These are phyloP conservation scores for Conger conger DNA, from an alignment of 2,113 vertebrate genomes.

Conservation along the genomic window DNA sequence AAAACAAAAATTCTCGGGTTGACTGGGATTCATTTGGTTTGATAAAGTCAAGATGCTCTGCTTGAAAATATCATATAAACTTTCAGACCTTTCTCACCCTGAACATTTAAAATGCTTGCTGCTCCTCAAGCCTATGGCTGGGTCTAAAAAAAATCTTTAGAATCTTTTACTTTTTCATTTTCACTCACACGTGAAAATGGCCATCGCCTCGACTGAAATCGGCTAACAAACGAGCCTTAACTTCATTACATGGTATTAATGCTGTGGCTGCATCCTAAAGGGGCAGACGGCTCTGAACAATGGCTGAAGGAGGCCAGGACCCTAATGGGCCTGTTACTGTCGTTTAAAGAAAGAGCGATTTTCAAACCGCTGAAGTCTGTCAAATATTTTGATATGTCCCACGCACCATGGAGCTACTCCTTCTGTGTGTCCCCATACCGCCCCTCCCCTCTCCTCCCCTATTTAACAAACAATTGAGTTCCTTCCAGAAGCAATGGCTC, in stretches of 20 bases:
- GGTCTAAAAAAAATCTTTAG: slow-evolving; percentile 17
- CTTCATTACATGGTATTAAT: slow-evolving; percentile 92
- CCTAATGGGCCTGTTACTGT: slow-evolving; percentile 85
- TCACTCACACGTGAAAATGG: slow-evolving; percentile 49
- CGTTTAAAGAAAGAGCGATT: slow-evolving; percentile 79
- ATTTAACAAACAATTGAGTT: slow-evolving; percentile 94
- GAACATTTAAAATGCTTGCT: background rate
- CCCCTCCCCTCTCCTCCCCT: slow-evolving; percentile 63
- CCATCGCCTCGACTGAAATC: slow-evolving; percentile 90
- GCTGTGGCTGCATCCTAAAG: slow-evolving; percentile 87
- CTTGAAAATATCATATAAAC: background rate
- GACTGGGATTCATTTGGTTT: too few species aligned
- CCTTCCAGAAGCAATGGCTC: slow-evolving; percentile 89
- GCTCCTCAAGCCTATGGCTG: background rate
- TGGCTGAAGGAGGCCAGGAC: slow-evolving; percentile 83
- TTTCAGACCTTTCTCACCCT: background rate
- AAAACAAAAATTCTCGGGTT: too few species aligned
- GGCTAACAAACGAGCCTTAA: slow-evolving; percentile 90
- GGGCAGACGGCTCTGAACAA: slow-evolving; percentile 87
- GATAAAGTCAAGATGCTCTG: background rate
- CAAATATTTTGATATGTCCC: slow-evolving; percentile 99
- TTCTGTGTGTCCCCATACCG: slow-evolving; percentile 71
- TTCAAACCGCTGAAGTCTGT: slow-evolving; percentile 98
- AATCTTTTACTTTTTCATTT: slow-evolving; percentile 6
- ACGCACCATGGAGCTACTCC: slow-evolving; percentile 95